Base-by-base conservation (phyloP, 1,140 invertebrate species). In the Trichoplusia ni region DNA sequence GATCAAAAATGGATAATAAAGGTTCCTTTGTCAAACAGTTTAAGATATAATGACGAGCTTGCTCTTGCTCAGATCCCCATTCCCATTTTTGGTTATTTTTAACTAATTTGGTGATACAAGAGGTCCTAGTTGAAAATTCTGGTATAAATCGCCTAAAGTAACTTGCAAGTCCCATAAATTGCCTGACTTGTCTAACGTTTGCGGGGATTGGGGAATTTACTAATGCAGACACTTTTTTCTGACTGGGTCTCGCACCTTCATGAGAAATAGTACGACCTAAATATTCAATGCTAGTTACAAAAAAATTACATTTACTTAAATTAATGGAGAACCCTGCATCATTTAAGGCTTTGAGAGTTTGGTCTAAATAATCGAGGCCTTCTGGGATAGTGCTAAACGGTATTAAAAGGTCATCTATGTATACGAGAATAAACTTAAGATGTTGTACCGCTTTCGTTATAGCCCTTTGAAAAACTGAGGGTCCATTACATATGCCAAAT, bases 391-490 rank as follows among this genome's bases (percentile, higher is more conserved):
- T 83, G n/a, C 64, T 47, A 7, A 73, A 77, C 9, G 75, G 80
- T 19, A 92, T 74, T 0, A 92, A 54, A 1, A 92, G 73, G 51
- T 91, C 84, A 44, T 91, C 88, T 0, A 69, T 65, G 23, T 71
- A 71, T 29, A 40, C 21, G 11, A 29, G 46, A 18, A 23, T 38
- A 23, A 27, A 62, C 29, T 23, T 33, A 11, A n/a, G 9, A 18
- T 29, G 18, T 27, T 13, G 21, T 6, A 63, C 13, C 0, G 46
- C 23, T 18, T 63, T 53, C 1, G 47, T 11, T 6, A 53, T 63
- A 2, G 49, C 49, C 7, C 35, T 11, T 51, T 63, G 60, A 33
- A 53, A 63, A 7, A 63, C 60, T 1, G 49, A 8, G 0, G 60
- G 60, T 4, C 44, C 59, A 8, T 38, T 38, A 38, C 35, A 38